Base-by-base conservation (phyloP, 2,888 invertebrate species). In the Arctia plantaginis region DNA sequence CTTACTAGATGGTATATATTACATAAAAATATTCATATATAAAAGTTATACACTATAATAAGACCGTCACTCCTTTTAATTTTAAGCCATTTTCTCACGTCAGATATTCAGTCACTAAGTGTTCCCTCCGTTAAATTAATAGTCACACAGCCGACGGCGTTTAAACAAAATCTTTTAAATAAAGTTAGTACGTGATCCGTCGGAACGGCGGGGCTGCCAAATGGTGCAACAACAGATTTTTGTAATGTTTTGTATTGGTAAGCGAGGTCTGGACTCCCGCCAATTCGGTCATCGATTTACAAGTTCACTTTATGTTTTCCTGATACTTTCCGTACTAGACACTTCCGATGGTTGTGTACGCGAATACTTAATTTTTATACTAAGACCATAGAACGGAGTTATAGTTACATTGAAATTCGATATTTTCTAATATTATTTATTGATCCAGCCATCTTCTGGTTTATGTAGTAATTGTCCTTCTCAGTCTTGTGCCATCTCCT, bases 211-310 rank as follows among this genome's bases (percentile, higher is more conserved):
- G 85, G 85, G 86, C 89, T 94, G 94, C 94, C 94, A 94, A 95
- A 94, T 93, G 92, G 92, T 90, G 90, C 89, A 91, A 93, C 94
- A 95, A 94, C 95, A 94, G 93, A 95, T 94, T 95, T 94, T 94
- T 94, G 93, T 94, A 94, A 95, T 93, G 94, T 88, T 92, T 93
- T 90, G 91, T 93, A 93, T 93, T 93, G 94, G 94, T 94, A 92
- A 93, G 90, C 90, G 91, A 86, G 93, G 93, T 93, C 91, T 95
- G 95, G 94, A 91, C 87, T 75, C 70, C 75, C 73, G 94, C 94
- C 94, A 94, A 95, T 93, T 93, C 93, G 93, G 93, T 87, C 94
- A 95, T 95, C 94, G 94, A 94, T 95, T 95, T 92, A 92, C 94
- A 93, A 94, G 89, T 92, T 90, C 88, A 89, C 90, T 92, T 94